These are phyloP conservation scores for Napeogenes inachia DNA, from an alignment of 2,888 invertebrate genomes.

Conservation along the genomic window DNA sequence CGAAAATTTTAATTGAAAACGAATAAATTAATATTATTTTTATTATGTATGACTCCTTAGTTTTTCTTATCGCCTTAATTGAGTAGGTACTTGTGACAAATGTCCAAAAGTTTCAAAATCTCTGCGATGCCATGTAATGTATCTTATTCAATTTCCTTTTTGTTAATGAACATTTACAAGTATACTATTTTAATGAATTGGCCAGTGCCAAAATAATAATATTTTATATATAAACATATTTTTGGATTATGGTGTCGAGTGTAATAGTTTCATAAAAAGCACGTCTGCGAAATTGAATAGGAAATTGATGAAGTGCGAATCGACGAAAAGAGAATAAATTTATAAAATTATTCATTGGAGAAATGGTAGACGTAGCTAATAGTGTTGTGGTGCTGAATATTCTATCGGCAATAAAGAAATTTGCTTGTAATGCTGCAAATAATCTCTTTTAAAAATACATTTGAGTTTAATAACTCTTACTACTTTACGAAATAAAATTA, in stretches of 20 bases:
- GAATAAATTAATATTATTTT: too few species aligned
- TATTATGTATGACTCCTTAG: too few species aligned
- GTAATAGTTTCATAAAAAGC: slow-evolving; percentile 20
- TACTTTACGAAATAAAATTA: too few species aligned
- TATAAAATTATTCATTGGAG: slow-evolving; percentile 25
- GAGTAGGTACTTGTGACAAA: too few species aligned
- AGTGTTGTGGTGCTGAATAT: slow-evolving; percentile 18
- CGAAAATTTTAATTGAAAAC: too few species aligned
- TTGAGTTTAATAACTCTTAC: not conserved
- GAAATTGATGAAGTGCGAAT: slow-evolving; percentile 30
- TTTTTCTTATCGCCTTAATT: too few species aligned
- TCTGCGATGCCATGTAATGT: too few species aligned
- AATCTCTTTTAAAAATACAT: not conserved
- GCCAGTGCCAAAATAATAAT: not conserved
- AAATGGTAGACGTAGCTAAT: slow-evolving; percentile 16
- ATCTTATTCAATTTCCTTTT: too few species aligned
- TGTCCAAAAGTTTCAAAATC: too few species aligned
- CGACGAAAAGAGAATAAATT: slow-evolving; percentile 30
- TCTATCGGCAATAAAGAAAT: slow-evolving; percentile 7
- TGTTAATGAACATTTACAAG: too few species aligned
- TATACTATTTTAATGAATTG: not conserved
- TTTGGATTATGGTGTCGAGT: slow-evolving; percentile 7
- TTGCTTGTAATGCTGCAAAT: not conserved
- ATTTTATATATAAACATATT: not conserved
- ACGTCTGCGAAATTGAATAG: slow-evolving; percentile 27